Evolutionary conservation across 2,888 invertebrate species (phyloP).

Genomic region (Chloroclystis v-ata): DNA sequence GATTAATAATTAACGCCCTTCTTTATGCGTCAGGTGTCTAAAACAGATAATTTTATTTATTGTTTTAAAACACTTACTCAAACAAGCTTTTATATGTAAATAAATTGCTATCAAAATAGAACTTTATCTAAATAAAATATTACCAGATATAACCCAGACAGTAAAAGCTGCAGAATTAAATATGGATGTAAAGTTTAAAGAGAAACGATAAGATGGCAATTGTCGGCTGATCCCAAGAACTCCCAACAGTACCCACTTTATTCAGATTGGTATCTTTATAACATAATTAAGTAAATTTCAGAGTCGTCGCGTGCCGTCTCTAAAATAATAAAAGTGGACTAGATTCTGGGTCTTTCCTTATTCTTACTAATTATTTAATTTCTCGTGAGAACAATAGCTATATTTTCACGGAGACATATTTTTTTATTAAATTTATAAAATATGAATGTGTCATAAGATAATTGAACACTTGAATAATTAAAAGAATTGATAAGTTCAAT

Average conservation of each 20-base stretch:
- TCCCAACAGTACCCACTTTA: constrained; percentile 44
- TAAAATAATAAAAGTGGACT: constrained; percentile 56
- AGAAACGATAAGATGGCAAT: constrained; percentile 38
- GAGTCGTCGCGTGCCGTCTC: constrained; percentile 54
- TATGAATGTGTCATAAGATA: too few relatives aligned
- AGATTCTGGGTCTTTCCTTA: constrained; percentile 54
- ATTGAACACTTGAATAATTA: too few relatives aligned
- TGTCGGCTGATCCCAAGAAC: constrained; percentile 39
- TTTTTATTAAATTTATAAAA: too few relatives aligned
- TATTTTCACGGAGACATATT: constrained; percentile 14
- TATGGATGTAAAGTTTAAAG: constrained; percentile 30
- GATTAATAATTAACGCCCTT: too few relatives aligned
- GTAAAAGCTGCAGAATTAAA: constrained; percentile 20
- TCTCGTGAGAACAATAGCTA: constrained; percentile 28
- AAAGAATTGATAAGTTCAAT: too few relatives aligned
- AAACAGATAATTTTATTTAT: too few relatives aligned
- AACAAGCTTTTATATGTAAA: too few relatives aligned
- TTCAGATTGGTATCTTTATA: constrained; percentile 62
- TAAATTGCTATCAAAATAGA: too few relatives aligned
- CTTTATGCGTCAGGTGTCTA: too few relatives aligned
- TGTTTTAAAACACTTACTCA: too few relatives aligned
- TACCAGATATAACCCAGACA: too few relatives aligned
- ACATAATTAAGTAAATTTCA: constrained; percentile 67
- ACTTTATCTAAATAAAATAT: too few relatives aligned
- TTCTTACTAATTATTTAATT: constrained; percentile 46